These are phyloP conservation scores for Anthrax anthrax DNA, from an alignment of 2,888 invertebrate species.

Conservation along the genomic window DNA sequence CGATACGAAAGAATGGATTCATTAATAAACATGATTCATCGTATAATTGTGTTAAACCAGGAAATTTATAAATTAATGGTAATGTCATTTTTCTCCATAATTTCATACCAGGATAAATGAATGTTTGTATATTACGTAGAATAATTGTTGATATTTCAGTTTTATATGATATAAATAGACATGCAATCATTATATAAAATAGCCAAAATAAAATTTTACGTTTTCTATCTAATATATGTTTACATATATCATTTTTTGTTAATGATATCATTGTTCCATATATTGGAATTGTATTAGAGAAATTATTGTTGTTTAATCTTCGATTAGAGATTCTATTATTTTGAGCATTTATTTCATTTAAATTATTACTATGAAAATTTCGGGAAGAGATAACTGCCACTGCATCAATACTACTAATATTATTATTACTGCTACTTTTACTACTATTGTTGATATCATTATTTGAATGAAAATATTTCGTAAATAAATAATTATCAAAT, in stretches of 20 bases:
- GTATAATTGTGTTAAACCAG: slow-evolving; percentile 59
- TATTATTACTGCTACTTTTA: no score
- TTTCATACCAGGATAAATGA: slow-evolving; percentile 67
- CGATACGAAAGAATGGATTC: slow-evolving; percentile 69
- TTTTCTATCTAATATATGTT: slow-evolving; percentile 30
- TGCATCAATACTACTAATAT: no score
- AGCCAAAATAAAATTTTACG: slow-evolving; percentile 30
- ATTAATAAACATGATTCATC: slow-evolving; percentile 73
- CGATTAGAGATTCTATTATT: no score
- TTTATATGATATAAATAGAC: slow-evolving; percentile 41
- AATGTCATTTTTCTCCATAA: slow-evolving; percentile 56
- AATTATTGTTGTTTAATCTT: no score
- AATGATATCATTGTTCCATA: slow-evolving; percentile 18
- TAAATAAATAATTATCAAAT: slow-evolving; percentile 44
- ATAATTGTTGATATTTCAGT: slow-evolving; percentile 47
- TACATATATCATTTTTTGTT: slow-evolving; percentile 32
- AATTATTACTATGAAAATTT: no score
- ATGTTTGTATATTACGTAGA: slow-evolving; percentile 59
- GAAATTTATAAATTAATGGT: slow-evolving; percentile 61
- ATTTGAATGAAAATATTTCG: slow-evolving; percentile 43
- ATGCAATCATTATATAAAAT: slow-evolving; percentile 23
- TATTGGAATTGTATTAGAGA: slow-evolving; percentile 6
- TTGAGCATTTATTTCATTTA: no score
- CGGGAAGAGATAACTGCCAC: no score
- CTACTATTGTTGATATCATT: no score